A percentile compares a stretch with the other conserved stretches of the same genome.
phyloP scores from a whole-genome alignment of 2,797 vertebrate species.

The Leptodactylus fallax region DNA sequence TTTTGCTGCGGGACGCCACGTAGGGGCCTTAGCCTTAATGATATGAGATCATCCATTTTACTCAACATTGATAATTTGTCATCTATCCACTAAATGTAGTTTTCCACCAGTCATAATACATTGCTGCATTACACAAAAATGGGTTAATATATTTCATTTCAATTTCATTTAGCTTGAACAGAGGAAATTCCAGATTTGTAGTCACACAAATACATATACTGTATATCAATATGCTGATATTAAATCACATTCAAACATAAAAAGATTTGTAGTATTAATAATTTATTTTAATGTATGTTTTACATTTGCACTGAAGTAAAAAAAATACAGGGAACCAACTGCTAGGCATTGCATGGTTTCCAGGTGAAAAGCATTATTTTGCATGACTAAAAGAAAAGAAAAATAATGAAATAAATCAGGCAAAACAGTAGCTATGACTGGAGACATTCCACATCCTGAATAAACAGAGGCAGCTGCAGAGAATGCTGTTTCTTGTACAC shows the following conservation, averaged over 20 bases:
- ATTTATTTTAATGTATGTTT: background rate
- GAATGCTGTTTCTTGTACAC: conserved; percentile 53
- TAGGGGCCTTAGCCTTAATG: no score
- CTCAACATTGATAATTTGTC: background rate
- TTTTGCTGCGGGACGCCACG: no score
- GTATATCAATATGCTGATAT: background rate
- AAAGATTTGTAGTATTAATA: background rate
- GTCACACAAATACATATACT: background rate
- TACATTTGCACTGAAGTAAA: background rate
- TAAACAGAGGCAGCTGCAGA: conserved; percentile 59
- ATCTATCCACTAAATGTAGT: background rate
- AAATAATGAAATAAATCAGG: conserved; percentile 45
- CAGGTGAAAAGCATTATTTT: conserved; percentile 35
- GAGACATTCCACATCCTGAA: conserved; percentile 58
- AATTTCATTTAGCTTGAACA: background rate
- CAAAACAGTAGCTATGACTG: conserved; percentile 55
- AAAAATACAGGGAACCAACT: background rate
- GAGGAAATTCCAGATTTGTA: background rate
- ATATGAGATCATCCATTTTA: no score
- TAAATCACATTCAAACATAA: background rate
- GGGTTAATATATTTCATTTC: background rate
- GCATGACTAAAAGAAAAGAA: conserved; percentile 20
- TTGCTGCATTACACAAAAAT: background rate
- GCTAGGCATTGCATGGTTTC: conserved; percentile 13
- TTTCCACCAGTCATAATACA: background rate